phyloP scores from a whole-genome alignment of 2,888 invertebrate genomes.

The Parnassius mnemosyne region DNA sequence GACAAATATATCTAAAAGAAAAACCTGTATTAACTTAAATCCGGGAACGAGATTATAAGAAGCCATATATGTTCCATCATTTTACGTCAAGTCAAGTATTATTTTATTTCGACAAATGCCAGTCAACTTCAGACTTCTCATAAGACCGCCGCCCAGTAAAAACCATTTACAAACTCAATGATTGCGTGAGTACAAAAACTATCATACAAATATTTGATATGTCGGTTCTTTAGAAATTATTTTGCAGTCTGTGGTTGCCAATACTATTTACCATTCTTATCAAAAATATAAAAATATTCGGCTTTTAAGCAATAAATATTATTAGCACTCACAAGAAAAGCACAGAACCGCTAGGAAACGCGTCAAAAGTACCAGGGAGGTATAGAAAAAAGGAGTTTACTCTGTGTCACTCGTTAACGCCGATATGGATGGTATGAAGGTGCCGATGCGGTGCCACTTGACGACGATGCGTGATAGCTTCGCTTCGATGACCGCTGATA shows the following conservation, averaged over 20 bases:
- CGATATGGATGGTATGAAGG: conserved; percentile 76
- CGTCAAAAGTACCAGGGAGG: conserved; percentile 37
- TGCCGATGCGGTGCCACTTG: conserved; percentile 58
- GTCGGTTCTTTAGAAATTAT: conserved; percentile 34
- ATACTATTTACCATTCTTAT: conserved; percentile 20
- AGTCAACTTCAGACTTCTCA: conserved; percentile 39
- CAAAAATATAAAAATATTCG: neutral
- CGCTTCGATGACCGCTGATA: conserved; percentile 72
- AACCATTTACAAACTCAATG: conserved; percentile 72
- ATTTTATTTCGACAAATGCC: neutral
- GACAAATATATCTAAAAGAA: conserved; percentile 63
- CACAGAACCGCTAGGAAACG: conserved; percentile 12
- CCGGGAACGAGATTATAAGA: conserved; percentile 54
- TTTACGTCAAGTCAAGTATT: too few species aligned
- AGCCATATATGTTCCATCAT: conserved; percentile 25
- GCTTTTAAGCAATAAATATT: neutral
- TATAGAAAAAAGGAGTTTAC: conserved; percentile 30
- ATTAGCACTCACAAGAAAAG: conserved; percentile 1
- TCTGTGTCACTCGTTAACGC: conserved; percentile 55
- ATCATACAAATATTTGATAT: conserved; percentile 63
- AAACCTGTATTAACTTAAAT: conserved; percentile 58
- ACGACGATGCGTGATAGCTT: conserved; percentile 62
- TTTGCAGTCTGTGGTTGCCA: conserved; percentile 34
- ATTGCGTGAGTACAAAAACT: conserved; percentile 68
- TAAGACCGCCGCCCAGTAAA: conserved; percentile 54